phyloP scores from a whole-genome alignment of 2,888 invertebrate genomes.

The Agrilus biguttatus region DNA sequence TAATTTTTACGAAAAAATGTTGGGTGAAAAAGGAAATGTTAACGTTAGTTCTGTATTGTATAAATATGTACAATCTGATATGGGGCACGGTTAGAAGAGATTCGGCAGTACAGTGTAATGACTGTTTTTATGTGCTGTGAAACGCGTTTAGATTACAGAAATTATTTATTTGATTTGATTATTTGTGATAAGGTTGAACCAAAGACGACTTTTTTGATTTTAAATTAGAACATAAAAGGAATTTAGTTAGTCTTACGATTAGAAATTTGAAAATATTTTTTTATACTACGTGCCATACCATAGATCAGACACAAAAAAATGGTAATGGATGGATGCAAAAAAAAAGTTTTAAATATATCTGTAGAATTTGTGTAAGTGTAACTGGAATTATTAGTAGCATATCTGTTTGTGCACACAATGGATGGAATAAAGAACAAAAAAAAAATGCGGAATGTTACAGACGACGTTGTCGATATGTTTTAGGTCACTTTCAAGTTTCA shows the following conservation, averaged over 20 bases:
- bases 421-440: too few relatives aligned
- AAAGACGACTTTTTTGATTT: slow-evolving; percentile 20
- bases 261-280: slow-evolving; percentile 15
- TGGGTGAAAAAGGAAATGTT: too few relatives aligned
- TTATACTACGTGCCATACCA: slow-evolving; percentile 21
- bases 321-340: too few relatives aligned
- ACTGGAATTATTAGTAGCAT: not conserved
- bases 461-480: too few relatives aligned
- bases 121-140: slow-evolving; percentile 35
- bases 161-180: slow-evolving; percentile 23
- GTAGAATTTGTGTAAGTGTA: slow-evolving; percentile 11
- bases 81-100: slow-evolving; percentile 10
- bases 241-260: slow-evolving; percentile 9
- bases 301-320: slow-evolving; percentile 8
- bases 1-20: slow-evolving; percentile 16
- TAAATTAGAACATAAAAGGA: slow-evolving; percentile 8
- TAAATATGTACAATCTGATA: slow-evolving; percentile 6
- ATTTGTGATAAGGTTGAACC: slow-evolving; percentile 33
- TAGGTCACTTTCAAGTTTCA: too few relatives aligned
- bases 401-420: too few relatives aligned
- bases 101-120: slow-evolving; percentile 14
- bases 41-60: too few relatives aligned
- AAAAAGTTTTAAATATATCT: slow-evolving; percentile 11
- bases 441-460: too few relatives aligned
- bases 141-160: slow-evolving; percentile 26